Evolutionary conservation across 2,888 invertebrate genomes (phyloP), one percentile per base, ranked within the genome.

Genomic region (Teleogryllus oceanicus): DNA sequence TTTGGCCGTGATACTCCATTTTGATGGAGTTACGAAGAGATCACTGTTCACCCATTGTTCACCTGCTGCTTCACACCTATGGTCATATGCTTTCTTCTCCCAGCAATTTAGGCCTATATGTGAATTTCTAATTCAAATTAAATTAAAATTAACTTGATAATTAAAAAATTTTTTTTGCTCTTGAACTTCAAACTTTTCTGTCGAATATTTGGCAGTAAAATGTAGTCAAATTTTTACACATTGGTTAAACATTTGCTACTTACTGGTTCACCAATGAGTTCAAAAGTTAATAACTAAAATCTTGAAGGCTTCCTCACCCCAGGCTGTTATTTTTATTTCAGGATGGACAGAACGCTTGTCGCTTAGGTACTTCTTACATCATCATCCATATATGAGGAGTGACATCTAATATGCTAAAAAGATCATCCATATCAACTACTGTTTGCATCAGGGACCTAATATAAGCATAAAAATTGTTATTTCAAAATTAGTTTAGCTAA

Each of bases 291-390:
- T 96, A 84, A 96, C 96, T 83, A 98, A 89, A 86, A 98, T 97
- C 89, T 97, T 97, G 87, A 97, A 98, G 74, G 97, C 97, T 88
- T 98, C 97, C 86, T 97, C 97, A 97, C 97, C 50, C 97, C 97
- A 8, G 96, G 95, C 86, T 96, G 85, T 94, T 94, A 87, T 97
- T 98, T 88, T 98, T 98, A 86, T 98, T n/a, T n/a, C 97, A 0
- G 98, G 98, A 88, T 98, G 98, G 74, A 98, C 97, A 74, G 85
- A 97, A 94, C 12, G 97, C 97, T 87, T 97, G 97, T 84, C 94
- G 91, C 85, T 96, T 94, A 88, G 98, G 89, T 97, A 97, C 84
- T 95, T 93, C 86, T 96, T 84, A 98, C 96, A 85, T 97, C 97
- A 84, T 97, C 97, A 86, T 97, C 97, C 18, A 94, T 92, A 86